Evolutionary conservation across 2,888 invertebrate genomes (phyloP).

Genomic region (Andrena praecox): DNA sequence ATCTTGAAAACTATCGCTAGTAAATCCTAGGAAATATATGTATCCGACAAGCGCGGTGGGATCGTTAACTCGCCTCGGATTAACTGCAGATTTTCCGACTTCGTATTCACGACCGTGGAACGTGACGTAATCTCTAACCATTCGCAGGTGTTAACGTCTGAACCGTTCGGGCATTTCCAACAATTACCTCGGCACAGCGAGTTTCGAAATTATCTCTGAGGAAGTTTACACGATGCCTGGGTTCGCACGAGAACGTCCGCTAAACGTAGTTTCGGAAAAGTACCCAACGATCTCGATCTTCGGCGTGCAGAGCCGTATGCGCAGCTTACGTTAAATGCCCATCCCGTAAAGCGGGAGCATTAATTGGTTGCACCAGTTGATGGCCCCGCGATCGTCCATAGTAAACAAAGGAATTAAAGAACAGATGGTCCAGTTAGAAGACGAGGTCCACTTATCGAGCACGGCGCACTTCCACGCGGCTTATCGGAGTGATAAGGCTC

Average conservation of each 20-base stretch:
- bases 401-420: slow-evolving; percentile 34
- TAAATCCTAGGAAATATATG: slow-evolving; percentile 13
- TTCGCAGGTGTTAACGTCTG: not conserved
- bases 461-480: slow-evolving; percentile 11
- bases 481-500: slow-evolving; percentile 41
- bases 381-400: not conserved
- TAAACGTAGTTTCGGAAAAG: too few relatives aligned
- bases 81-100: not conserved
- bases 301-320: not conserved
- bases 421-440: not conserved
- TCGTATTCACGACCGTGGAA: not conserved
- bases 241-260: too few relatives aligned
- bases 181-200: not conserved
- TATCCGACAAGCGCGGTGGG: not conserved
- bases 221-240: not conserved
- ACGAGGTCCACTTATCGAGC: slow-evolving; percentile 22
- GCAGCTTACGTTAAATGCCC: not conserved
- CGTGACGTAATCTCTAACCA: slow-evolving; percentile 8
- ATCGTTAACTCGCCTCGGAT: not conserved
- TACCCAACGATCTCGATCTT: not conserved
- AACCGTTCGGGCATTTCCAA: not conserved
- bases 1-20: slow-evolving; percentile 30
- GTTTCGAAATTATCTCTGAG: slow-evolving; percentile 20
- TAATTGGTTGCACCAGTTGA: not conserved
- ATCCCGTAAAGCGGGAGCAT: not conserved